Percentiles rank a stretch among this genome's conserved stretches.
Evolutionary conservation across 2,888 invertebrate genomes (phyloP).

Genomic region (Dilophus febrilis): DNA sequence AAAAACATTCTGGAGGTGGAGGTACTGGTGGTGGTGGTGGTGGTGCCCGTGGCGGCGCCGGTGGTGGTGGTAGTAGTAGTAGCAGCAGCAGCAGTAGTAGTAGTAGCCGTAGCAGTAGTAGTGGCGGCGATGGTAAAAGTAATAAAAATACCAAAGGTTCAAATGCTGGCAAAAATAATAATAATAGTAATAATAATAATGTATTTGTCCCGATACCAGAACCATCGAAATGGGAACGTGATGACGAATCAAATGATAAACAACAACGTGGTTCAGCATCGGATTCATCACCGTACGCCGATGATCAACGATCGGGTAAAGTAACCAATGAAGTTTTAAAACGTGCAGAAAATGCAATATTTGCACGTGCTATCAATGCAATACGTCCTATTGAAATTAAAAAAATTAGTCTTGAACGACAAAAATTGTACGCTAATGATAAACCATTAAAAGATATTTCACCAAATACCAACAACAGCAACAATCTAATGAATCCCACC

Average conservation of each 20-base stretch:
- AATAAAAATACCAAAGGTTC: constrained; percentile 1
- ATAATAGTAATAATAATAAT: neutral
- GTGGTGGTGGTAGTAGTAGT: too few relatives aligned
- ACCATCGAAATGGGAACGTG: constrained; percentile 78
- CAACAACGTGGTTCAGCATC: constrained; percentile 11
- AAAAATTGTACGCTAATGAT: constrained; percentile 43
- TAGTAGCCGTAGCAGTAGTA: too few relatives aligned
- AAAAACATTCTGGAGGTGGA: constrained; percentile 4
- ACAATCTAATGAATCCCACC: too few relatives aligned
- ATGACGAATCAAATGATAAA: constrained; percentile 39
- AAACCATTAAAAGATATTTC: constrained; percentile 13
- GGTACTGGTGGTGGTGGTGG: neutral
- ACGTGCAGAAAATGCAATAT: constrained; percentile 80
- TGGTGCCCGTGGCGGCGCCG: constrained; percentile 19
- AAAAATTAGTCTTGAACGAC: constrained; percentile 48
- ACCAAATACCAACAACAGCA: constrained; percentile 9
- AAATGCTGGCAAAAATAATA: neutral
- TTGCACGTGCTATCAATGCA: constrained; percentile 73
- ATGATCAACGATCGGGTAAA: constrained; percentile 42
- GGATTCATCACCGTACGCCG: constrained; percentile 16
- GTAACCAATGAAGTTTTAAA: constrained; percentile 77
- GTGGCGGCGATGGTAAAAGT: too few relatives aligned
- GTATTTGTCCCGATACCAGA: constrained; percentile 58
- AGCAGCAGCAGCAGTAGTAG: too few relatives aligned
- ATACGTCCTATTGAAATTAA: constrained; percentile 61